These are phyloP conservation scores for Laupala kohalensis DNA, from an alignment of 1,140 invertebrate genomes.

Conservation along the genomic window DNA sequence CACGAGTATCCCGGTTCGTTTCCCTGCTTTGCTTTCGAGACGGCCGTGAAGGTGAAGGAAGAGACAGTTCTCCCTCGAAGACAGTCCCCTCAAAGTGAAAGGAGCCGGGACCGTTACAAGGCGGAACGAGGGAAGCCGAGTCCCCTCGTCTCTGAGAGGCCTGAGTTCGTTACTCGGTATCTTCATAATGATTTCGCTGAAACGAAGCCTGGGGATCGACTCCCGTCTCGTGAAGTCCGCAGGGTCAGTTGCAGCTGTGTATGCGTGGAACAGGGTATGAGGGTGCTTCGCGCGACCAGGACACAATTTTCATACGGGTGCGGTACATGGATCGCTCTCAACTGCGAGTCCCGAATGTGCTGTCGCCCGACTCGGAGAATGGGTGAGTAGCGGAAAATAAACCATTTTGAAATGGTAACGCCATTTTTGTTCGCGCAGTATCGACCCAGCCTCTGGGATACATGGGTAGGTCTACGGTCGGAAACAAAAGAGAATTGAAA, in stretches of 20 bases:
- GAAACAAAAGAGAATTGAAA: background rate
- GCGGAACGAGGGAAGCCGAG: background rate
- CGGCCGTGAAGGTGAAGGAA: too few relatives aligned
- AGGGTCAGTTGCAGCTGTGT: background rate
- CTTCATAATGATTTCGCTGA: background rate
- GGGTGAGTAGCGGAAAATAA: background rate
- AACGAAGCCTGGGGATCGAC: background rate
- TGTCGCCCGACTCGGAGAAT: background rate
- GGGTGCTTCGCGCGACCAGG: background rate
- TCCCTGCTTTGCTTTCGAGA: too few relatives aligned
- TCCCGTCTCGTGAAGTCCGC: background rate
- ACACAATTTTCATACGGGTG: background rate
- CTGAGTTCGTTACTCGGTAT: background rate
- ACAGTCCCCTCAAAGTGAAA: background rate
- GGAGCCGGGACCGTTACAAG: background rate
- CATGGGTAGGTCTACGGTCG: background rate
- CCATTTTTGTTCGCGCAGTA: background rate
- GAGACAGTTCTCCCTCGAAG: too few relatives aligned
- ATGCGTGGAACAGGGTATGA: background rate
- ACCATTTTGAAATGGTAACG: background rate
- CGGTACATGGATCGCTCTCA: background rate
- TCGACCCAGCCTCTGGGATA: background rate
- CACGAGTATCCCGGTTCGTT: too few relatives aligned
- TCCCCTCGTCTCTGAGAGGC: background rate
- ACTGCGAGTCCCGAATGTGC: background rate